phyloP scores from a whole-genome alignment of 2,888 invertebrate species.

The Argyresthia goedartella region DNA sequence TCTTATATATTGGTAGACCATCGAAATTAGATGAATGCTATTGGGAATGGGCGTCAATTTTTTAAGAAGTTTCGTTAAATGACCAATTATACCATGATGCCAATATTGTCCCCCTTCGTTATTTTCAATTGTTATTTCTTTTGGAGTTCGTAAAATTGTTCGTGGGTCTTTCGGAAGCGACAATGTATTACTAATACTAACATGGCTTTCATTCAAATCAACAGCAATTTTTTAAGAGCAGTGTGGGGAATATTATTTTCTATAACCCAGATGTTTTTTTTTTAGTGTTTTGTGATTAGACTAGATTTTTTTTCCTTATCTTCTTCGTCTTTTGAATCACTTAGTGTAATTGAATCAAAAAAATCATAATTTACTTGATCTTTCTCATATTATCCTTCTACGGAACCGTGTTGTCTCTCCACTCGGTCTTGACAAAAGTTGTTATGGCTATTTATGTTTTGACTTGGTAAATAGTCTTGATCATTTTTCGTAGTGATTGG shows the following conservation, averaged over 20 bases:
- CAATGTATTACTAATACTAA: background rate
- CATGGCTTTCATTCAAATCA: background rate
- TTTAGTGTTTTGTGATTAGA: background rate
- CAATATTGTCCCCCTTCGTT: constrained; percentile 8
- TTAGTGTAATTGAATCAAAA: background rate
- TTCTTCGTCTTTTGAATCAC: background rate
- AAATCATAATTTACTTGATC: background rate
- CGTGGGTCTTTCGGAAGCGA: constrained; percentile 2
- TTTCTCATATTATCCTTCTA: background rate
- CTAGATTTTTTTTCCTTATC: no score
- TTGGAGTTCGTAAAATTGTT: constrained; percentile 1
- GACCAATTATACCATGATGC: constrained; percentile 8
- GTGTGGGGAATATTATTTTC: constrained; percentile 4
- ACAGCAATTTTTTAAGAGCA: constrained; percentile 5
- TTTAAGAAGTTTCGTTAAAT: no score
- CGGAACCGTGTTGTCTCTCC: background rate
- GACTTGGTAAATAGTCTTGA: background rate
- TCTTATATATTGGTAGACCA: no score
- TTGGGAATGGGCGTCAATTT: no score
- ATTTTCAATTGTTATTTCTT: background rate
- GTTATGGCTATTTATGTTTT: background rate
- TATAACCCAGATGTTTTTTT: constrained; percentile 5
- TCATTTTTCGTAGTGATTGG: background rate
- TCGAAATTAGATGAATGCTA: no score
- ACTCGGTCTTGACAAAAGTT: constrained; percentile 1